Evolutionary conservation across 2,888 invertebrate genomes (phyloP).

Genomic region (Drosophila koepferae): DNA sequence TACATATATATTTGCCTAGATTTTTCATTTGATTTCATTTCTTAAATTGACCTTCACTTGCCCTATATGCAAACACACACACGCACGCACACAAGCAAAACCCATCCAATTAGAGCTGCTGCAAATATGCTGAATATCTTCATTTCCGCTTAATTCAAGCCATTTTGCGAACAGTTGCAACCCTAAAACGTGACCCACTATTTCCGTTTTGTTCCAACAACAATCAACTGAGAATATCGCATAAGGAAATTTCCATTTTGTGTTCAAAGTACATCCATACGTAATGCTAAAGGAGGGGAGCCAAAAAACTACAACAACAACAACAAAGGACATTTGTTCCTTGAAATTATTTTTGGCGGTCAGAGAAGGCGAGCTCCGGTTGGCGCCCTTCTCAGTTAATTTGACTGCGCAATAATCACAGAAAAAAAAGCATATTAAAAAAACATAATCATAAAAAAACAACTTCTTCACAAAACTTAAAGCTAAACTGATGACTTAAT

Average conservation of each 20-base stretch:
- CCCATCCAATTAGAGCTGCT: neutral
- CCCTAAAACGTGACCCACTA: conserved; percentile 33
- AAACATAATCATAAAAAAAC: neutral
- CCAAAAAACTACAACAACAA: too few relatives aligned
- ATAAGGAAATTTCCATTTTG: conserved; percentile 38
- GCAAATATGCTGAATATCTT: conserved; percentile 26
- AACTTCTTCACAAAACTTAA: conserved; percentile 1
- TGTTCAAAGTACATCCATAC: conserved; percentile 21
- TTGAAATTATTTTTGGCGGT: conserved; percentile 38
- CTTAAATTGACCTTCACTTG: conserved; percentile 29
- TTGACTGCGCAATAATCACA: neutral
- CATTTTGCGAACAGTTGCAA: conserved; percentile 26
- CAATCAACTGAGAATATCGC: conserved; percentile 4
- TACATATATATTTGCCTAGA: too few relatives aligned
- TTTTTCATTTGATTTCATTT: neutral
- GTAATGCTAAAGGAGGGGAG: neutral
- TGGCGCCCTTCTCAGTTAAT: neutral
- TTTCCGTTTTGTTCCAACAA: conserved; percentile 34
- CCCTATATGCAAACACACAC: conserved; percentile 7
- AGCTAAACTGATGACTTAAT: conserved; percentile 24
- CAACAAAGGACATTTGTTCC: conserved; percentile 34
- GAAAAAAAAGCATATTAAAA: neutral
- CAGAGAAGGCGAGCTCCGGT: neutral
- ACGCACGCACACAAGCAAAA: neutral
- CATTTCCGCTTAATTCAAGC: conserved; percentile 21